Percentiles rank a stretch among this genome's conserved stretches.
These are phyloP conservation scores for Pangasius larnaudii DNA, from an alignment of 2,797 vertebrate species.

Conservation along the genomic window DNA sequence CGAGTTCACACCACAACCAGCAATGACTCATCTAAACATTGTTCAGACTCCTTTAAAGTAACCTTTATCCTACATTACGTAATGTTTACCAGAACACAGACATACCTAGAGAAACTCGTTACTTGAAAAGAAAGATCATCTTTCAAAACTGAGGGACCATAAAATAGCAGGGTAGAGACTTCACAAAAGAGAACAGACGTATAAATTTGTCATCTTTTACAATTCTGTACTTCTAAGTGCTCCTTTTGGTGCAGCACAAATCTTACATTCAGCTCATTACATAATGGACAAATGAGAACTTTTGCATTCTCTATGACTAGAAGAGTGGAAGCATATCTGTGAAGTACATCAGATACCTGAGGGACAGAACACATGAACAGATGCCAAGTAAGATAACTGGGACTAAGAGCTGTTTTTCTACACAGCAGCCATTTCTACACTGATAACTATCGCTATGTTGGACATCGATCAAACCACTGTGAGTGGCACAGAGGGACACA, in stretches of 20 bases:
- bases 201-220: not conserved
- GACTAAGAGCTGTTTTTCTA: constrained; percentile 25
- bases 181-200: not conserved
- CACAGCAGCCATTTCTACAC: constrained; percentile 18
- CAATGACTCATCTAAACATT: constrained; percentile 3
- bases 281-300: constrained; percentile 11
- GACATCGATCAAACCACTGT: constrained; percentile 10
- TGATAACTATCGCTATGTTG: constrained; percentile 10
- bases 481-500: not conserved
- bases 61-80: constrained; percentile 38
- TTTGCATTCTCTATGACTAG: constrained; percentile 17
- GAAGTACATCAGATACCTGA: constrained; percentile 39
- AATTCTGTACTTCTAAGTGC: not conserved
- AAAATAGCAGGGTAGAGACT: not conserved
- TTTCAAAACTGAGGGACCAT: not conserved
- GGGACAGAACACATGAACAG: constrained; percentile 28
- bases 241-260: not conserved
- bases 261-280: not conserved
- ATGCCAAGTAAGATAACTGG: constrained; percentile 31
- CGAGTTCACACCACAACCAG: not conserved
- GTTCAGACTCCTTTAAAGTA: not conserved
- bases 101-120: not conserved
- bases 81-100: not conserved
- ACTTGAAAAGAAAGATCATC: not conserved
- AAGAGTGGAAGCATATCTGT: constrained; percentile 42